Evolutionary conservation across 2,113 vertebrate species (phyloP).

Genomic region (Girardinichthys multiradiatus): DNA sequence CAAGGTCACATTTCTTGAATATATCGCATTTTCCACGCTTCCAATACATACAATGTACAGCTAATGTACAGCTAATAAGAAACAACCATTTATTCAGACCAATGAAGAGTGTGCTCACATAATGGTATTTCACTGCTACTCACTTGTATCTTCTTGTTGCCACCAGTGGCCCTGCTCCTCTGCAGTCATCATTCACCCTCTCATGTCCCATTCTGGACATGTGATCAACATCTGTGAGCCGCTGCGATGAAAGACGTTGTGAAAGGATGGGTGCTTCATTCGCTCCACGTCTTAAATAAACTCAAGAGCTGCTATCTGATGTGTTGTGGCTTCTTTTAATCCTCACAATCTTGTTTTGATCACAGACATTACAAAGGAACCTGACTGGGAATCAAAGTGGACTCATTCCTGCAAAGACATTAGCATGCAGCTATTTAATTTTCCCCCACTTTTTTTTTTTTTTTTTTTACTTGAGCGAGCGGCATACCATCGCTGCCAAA

Average conservation of each 20-base stretch:
- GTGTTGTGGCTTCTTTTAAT: conserved; percentile 21
- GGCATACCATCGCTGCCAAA: conserved; percentile 3
- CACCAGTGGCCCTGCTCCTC: conserved; percentile 5
- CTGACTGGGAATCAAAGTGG: conserved; percentile 15
- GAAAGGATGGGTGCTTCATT: conserved; percentile 53
- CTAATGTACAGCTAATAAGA: conserved; percentile 15
- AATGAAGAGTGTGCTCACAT: background rate
- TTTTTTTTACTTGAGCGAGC: conserved; percentile 20
- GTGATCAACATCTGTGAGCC: conserved; percentile 29
- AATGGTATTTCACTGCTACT: conserved; percentile 6
- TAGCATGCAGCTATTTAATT: conserved; percentile 15
- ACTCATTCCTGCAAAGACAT: background rate
- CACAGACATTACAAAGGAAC: background rate
- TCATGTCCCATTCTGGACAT: conserved; percentile 26
- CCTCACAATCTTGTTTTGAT: conserved; percentile 2
- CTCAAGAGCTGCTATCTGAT: conserved; percentile 41
- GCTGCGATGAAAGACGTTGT: conserved; percentile 23
- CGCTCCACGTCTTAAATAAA: conserved; percentile 72
- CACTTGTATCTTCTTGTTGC: conserved; percentile 2
- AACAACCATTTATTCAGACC: background rate
- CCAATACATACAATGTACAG: conserved; percentile 9
- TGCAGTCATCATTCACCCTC: conserved; percentile 30
- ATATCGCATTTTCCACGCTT: too few species aligned
- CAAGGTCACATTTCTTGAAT: too few species aligned
- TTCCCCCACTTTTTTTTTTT: background rate